Evolutionary conservation across 2,888 invertebrate species (phyloP), one percentile per base, ranked within the genome.

Genomic region (Dicranocentrus wangi): DNA sequence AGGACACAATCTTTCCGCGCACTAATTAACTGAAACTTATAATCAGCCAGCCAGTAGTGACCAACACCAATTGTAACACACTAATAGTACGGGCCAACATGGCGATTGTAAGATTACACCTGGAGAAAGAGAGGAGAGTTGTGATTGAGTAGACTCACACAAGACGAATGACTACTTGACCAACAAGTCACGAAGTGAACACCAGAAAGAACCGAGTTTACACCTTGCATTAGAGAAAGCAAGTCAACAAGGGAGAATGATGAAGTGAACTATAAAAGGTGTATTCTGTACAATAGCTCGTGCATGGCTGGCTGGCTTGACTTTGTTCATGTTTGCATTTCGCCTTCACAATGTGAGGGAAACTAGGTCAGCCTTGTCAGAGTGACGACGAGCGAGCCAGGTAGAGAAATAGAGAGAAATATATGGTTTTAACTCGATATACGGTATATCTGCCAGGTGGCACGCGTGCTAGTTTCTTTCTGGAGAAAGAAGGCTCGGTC

Each of bases 401-500:
- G 32, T 55, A 32, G 19, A 25, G 47, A 15, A 19, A 15, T n/a
- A 66, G n/a, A 51, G 47, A 17, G 42, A 1, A 32, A 17, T 51
- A 47, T n/a, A 27, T 3, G 2, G 15, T 23, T 0, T 19, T n/a
- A 28, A 66, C 28, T 25, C 42, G 42, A 58, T 32, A 19, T 39
- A 51, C 51, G 2, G n/a, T 58, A 25, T n/a, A 32, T 19, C 58
- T n/a, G n/a, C 70, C 70, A 70, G 70, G 70, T 70, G 70, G 70
- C 70, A 70, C 42, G 25, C 32, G 53, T 69, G 53, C 39, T n/a
- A 10, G 42, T 13, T 10, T 42, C n/a, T n/a, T n/a, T n/a, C n/a
- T n/a, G n/a, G n/a, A n/a, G n/a, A n/a, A n/a, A n/a, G n/a, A n/a
- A n/a, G n/a, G n/a, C n/a, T n/a, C n/a, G n/a, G n/a, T n/a, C n/a